phyloP scores from a whole-genome alignment of 1,140 invertebrate genomes.

The Dreissena polymorpha region DNA sequence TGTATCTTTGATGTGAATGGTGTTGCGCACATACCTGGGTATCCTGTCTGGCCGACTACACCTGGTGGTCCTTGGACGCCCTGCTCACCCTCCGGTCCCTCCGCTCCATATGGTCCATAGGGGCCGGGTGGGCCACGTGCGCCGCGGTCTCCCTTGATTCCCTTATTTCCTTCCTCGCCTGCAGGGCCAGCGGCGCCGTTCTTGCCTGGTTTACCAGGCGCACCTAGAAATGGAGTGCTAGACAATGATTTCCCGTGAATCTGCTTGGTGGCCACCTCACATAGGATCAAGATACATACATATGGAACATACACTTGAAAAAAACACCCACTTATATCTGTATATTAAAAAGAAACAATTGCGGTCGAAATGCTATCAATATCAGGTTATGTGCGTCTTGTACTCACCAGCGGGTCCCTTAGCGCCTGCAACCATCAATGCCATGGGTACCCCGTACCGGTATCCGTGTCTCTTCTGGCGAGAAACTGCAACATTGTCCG shows the following conservation, averaged over 20 bases:
- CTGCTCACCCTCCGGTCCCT: slow-evolving; percentile 30
- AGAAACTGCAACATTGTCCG: slow-evolving; percentile 9
- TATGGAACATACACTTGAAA: neutral
- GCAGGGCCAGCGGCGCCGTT: slow-evolving; percentile 39
- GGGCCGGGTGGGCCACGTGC: slow-evolving; percentile 41
- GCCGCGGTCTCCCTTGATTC: slow-evolving; percentile 37
- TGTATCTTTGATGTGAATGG: no score
- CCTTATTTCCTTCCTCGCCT: slow-evolving; percentile 28
- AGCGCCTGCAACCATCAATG: slow-evolving; percentile 10
- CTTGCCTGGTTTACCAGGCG: slow-evolving; percentile 84
- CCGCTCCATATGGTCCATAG: slow-evolving; percentile 61
- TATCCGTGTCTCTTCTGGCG: slow-evolving; percentile 44
- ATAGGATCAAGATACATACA: neutral
- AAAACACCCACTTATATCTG: neutral
- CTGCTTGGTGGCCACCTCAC: neutral
- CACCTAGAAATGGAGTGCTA: slow-evolving; percentile 44
- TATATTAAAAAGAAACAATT: neutral
- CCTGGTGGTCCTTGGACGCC: slow-evolving; percentile 68
- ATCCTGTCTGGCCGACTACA: slow-evolving; percentile 62
- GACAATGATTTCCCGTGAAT: neutral
- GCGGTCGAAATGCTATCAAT: no score
- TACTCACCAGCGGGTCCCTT: slow-evolving; percentile 12
- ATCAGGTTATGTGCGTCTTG: no score
- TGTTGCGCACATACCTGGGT: slow-evolving; percentile 41
- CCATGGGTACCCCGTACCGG: neutral